These are phyloP conservation scores for Anisognathus igniventris DNA, from an alignment of 2,797 vertebrate species.

Conservation along the genomic window DNA sequence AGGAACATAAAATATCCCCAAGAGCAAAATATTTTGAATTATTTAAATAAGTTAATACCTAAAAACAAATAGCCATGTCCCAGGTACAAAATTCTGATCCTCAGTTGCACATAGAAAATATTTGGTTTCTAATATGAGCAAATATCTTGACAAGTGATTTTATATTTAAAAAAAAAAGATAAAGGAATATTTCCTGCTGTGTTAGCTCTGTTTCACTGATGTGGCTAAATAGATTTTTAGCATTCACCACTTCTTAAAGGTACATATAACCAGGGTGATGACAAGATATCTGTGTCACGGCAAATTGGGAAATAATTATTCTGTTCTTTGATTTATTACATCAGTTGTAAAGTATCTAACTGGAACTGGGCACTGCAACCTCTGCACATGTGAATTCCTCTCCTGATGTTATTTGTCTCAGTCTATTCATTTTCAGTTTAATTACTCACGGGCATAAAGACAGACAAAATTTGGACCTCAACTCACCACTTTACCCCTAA, in stretches of 20 bases:
- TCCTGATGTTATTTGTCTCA: not conserved
- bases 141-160: not conserved
- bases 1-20: not conserved
- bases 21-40: not conserved
- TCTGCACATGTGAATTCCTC: not conserved
- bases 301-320: conserved; percentile 45
- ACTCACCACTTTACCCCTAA: conserved; percentile 32
- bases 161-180: not conserved
- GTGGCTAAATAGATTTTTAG: conserved; percentile 27
- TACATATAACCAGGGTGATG: not conserved
- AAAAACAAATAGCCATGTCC: not conserved
- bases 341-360: conserved; percentile 47
- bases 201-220: not conserved
- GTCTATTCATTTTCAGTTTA: not conserved
- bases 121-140: not conserved
- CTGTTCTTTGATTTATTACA: conserved; percentile 67
- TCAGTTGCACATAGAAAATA: not conserved
- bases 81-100: not conserved
- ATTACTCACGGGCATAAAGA: conserved; percentile 23
- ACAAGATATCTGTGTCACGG: conserved; percentile 26
- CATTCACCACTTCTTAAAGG: conserved; percentile 13
- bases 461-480: not conserved
- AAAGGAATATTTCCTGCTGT: not conserved
- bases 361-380: not conserved
- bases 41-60: not conserved